These are phyloP conservation scores for Porphyrio hochstetteri DNA, from an alignment of 2,113 vertebrate species.

Conservation along the genomic window DNA sequence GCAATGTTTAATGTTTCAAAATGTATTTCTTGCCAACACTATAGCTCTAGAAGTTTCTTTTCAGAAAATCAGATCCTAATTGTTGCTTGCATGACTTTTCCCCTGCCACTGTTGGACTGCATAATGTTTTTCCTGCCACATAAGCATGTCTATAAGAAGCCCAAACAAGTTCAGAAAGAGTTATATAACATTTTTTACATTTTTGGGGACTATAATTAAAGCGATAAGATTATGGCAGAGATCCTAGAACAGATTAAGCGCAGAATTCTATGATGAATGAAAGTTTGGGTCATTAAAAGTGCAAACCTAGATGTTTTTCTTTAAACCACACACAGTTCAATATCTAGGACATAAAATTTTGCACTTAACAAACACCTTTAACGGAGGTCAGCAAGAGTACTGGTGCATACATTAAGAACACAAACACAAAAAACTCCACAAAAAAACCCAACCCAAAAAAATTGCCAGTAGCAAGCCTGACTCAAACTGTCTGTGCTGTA, in stretches of 20 bases:
- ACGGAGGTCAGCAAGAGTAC: neutral
- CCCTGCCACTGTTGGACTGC: constrained; percentile 44
- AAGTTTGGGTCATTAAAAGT: constrained; percentile 76
- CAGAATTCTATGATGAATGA: constrained; percentile 73
- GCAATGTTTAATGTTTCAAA: neutral
- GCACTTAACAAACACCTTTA: constrained; percentile 28
- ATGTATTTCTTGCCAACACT: neutral
- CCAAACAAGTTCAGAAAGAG: constrained; percentile 79
- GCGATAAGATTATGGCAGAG: constrained; percentile 83
- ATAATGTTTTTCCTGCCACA: constrained; percentile 63
- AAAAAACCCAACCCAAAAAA: neutral
- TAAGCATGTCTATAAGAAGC: constrained; percentile 76
- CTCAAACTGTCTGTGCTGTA: neutral
- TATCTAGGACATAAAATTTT: neutral
- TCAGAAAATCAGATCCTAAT: constrained; percentile 1
- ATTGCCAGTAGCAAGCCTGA: neutral
- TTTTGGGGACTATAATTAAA: constrained; percentile 84
- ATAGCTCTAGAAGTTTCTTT: constrained; percentile 11
- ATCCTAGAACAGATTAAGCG: constrained; percentile 86
- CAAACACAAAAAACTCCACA: neutral
- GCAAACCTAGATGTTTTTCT: constrained; percentile 44
- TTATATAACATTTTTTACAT: constrained; percentile 88
- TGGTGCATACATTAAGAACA: neutral
- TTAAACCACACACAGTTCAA: constrained; percentile 44
- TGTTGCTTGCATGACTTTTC: constrained; percentile 33